Conservation (phyloP, 2,888 invertebrate species). For the Drosophila putrida region DNA sequence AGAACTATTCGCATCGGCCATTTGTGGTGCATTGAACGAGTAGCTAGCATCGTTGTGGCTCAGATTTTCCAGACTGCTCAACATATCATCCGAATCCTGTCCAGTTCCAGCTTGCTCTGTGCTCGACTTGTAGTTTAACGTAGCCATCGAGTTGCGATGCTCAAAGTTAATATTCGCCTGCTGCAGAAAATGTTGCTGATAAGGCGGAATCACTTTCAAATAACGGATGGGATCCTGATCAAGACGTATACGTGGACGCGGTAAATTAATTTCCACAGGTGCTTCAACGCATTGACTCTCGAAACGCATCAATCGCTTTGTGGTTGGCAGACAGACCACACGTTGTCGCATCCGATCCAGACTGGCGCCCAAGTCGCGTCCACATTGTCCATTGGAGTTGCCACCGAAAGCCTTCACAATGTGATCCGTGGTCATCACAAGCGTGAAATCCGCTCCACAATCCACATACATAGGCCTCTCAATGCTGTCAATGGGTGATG, state of each 20-base stretch:
- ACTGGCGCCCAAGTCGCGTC: constrained; percentile 83
- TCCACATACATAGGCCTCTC: constrained; percentile 84
- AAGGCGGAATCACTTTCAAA: constrained; percentile 84
- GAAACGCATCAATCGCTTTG: constrained; percentile 85
- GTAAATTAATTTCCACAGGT: constrained; percentile 84
- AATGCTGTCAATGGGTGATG: constrained; percentile 83
- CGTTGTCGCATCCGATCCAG: constrained; percentile 84
- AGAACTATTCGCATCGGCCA: constrained; percentile 68
- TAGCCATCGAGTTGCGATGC: constrained; percentile 64
- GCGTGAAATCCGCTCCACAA: constrained; percentile 85
- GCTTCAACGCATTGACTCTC: constrained; percentile 85
- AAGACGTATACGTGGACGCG: constrained; percentile 83
- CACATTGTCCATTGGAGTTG: constrained; percentile 85
- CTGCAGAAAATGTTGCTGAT: constrained; percentile 82
- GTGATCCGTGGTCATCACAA: constrained; percentile 85
- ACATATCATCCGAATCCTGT: constrained; percentile 84
- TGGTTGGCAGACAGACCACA: constrained; percentile 84
- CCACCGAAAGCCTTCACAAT: constrained; percentile 85
- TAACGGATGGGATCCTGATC: constrained; percentile 84
- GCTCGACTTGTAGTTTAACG: constrained; percentile 74
- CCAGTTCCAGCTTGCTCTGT: constrained; percentile 75
- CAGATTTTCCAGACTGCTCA: constrained; percentile 84
- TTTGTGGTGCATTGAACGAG: constrained; percentile 64
- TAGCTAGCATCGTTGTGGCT: constrained; percentile 82
- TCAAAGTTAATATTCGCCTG: constrained; percentile 81